Base-by-base conservation (phyloP, 2,113 vertebrate species). In the Ahaetulla prasina region DNA sequence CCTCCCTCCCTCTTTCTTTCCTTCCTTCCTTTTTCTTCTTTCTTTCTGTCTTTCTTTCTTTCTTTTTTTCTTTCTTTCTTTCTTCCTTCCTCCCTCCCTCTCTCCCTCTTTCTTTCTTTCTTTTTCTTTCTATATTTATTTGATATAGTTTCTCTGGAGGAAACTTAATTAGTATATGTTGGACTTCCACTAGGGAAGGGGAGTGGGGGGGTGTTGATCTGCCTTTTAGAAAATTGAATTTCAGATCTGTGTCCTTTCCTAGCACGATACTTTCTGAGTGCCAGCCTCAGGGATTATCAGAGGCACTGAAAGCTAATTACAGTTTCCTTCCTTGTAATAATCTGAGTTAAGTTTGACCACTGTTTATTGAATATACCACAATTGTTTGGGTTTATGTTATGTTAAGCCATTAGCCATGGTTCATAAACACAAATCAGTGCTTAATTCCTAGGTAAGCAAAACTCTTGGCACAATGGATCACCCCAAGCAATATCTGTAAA, bases 101-200 rank as follows among this genome's bases (percentile, higher is more conserved):
- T 11, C 11, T 50, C 49, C 2, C 11, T 50, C 49, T 50, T 50
- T 49, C 49, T 25, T 30, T 47, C 9, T n/a, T 35, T 54, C 7
- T 9, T 39, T 49, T 47, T 47, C 45, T 45, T 45, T 45, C 45
- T 45, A 4, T 45, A 14, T 53, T 4, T 39, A 9, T 54, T 23
- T 3, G 3, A 86, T 89, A 80, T 89, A 80, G 53, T 90, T 92
- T 90, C 45, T 92, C 91, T 92, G 87, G 53, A 85, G 14, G 53
- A 90, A 54, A 50, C 22, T 85, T 90, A 92, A 86, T 85, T 57
- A 23, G 43, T 54, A 27, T 12, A 30, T 16, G 9, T 45, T 53
- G 86, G 45, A 92, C 23, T 92, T 88, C 74, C 88, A 92, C n/a
- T 85, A 3, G 16, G 4, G 53, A 30, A 54, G 10, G 47, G 35